Conservation (phyloP, 2,113 vertebrate species). For the Osmerus eperlanus region DNA sequence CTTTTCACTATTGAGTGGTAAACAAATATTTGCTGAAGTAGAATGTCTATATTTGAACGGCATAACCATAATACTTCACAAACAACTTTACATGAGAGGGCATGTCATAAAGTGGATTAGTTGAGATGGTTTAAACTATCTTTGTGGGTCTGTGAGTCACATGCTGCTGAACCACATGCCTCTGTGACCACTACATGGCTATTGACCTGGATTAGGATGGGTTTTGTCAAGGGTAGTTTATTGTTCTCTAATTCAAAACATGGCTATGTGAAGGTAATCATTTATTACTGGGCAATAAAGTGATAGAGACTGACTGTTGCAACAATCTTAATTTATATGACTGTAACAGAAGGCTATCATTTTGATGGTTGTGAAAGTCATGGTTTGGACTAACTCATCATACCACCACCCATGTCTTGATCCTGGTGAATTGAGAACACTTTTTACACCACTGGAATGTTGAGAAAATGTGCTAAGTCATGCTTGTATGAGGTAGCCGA, state of each 20-base stretch:
- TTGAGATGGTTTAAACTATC: neutral
- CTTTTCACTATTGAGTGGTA: too few relatives aligned
- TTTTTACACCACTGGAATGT: too few relatives aligned
- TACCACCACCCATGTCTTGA: too few relatives aligned
- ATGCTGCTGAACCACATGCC: slow-evolving; percentile 24
- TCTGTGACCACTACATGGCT: neutral
- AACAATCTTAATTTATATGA: too few relatives aligned
- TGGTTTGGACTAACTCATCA: too few relatives aligned
- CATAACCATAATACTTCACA: neutral
- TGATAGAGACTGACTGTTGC: too few relatives aligned
- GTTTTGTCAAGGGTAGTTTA: neutral
- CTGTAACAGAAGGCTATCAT: too few relatives aligned
- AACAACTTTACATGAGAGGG: too few relatives aligned
- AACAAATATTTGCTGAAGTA: neutral
- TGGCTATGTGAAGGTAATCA: neutral
- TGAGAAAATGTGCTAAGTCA: slow-evolving; percentile 70
- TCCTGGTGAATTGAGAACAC: too few relatives aligned
- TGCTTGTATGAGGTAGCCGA: slow-evolving; percentile 36
- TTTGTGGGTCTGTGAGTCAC: slow-evolving; percentile 13
- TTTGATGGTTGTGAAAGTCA: too few relatives aligned
- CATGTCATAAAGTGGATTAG: neutral
- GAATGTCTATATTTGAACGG: neutral
- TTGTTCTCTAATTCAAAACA: neutral
- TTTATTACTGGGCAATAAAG: too few relatives aligned
- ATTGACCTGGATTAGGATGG: slow-evolving; percentile 2